Evolutionary conservation across 2,888 invertebrate species (phyloP).

Genomic region (Agriopis leucophaearia): DNA sequence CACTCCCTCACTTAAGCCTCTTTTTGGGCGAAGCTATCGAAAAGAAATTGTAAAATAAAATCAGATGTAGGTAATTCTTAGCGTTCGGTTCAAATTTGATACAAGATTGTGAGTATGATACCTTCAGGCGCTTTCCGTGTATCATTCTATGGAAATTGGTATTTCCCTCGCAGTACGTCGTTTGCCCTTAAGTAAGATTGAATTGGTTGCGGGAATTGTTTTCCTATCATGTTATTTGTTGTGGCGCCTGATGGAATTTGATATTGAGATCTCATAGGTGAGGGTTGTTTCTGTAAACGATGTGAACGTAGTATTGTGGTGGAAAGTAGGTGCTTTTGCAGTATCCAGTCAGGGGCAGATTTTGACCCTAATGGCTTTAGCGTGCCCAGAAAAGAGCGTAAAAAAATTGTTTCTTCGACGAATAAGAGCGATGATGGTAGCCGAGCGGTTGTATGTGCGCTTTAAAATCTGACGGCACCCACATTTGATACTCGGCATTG

Average conservation of each 20-base stretch:
- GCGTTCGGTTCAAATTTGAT: slow-evolving; percentile 74
- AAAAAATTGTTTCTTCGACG: too few species aligned
- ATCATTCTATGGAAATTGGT: slow-evolving; percentile 60
- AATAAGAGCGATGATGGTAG: too few species aligned
- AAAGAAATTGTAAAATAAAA: slow-evolving; percentile 83
- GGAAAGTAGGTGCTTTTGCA: too few species aligned
- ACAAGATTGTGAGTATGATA: slow-evolving; percentile 41
- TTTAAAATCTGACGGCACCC: too few species aligned
- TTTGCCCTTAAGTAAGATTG: slow-evolving; percentile 68
- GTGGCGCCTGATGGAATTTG: slow-evolving; percentile 27
- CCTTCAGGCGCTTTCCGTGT: slow-evolving; percentile 35
- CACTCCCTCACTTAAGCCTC: slow-evolving; percentile 30
- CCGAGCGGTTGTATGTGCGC: too few species aligned
- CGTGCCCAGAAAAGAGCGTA: too few species aligned
- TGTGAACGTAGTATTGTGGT: too few species aligned
- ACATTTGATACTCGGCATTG: too few species aligned
- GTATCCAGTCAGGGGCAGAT: too few species aligned
- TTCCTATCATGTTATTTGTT: slow-evolving; percentile 51
- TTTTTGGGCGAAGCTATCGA: slow-evolving; percentile 58
- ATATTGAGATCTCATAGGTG: slow-evolving; percentile 30
- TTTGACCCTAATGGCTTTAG: too few species aligned
- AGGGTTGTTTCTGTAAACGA: background rate
- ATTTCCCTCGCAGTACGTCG: slow-evolving; percentile 50
- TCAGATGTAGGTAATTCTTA: slow-evolving; percentile 74
- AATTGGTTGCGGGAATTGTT: slow-evolving; percentile 58